phyloP scores from a whole-genome alignment of 2,797 vertebrate species.

The Myiothlypis chrysogaster region DNA sequence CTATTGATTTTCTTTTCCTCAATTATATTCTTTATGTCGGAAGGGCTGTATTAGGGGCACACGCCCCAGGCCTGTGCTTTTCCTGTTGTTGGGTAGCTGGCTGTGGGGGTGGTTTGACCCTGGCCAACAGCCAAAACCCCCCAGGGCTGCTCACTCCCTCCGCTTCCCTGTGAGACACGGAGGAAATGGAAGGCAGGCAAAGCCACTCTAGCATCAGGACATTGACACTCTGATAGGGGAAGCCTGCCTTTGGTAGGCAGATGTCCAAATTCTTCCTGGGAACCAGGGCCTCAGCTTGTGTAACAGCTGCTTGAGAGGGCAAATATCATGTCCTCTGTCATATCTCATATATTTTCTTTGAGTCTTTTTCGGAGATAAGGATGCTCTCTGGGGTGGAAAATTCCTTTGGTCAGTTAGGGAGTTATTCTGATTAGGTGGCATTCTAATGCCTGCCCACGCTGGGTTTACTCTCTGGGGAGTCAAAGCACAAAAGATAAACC shows the following conservation, averaged over 20 bases:
- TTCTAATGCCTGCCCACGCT: not conserved
- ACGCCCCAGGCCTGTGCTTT: not conserved
- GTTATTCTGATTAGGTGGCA: not conserved
- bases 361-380: not conserved
- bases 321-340: not conserved
- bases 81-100: not conserved
- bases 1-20: not conserved
- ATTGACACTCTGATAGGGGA: not conserved
- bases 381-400: not conserved
- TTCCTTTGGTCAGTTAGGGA: not conserved
- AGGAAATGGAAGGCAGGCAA: not conserved
- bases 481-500: not conserved
- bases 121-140: not conserved
- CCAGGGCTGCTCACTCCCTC: not conserved
- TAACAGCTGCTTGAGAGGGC: not conserved
- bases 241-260: not conserved
- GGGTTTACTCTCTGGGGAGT: accelerated
- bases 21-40: not conserved
- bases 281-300: not conserved
- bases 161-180: not conserved
- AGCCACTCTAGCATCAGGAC: not conserved
- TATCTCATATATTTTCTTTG: not conserved
- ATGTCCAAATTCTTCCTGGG: not conserved
- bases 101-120: not conserved
- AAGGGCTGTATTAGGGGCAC: not conserved